A percentile compares a stretch with the other conserved stretches of the same genome.
These are phyloP conservation scores for Scolopax bukidnonensis DNA, from an alignment of 2,797 vertebrate genomes.

Conservation along the genomic window DNA sequence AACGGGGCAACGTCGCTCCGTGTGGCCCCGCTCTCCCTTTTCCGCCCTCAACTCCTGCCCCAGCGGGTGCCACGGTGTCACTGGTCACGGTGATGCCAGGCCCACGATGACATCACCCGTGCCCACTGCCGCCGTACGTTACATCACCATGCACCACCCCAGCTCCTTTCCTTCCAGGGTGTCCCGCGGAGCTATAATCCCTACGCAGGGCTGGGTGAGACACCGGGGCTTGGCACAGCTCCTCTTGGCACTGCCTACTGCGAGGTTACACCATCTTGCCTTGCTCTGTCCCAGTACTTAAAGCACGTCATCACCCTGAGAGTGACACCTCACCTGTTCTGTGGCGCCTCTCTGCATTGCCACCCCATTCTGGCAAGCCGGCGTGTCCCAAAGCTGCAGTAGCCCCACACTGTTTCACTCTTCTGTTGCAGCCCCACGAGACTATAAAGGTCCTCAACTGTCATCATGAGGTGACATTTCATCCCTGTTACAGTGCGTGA, in stretches of 20 bases:
- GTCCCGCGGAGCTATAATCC: no score
- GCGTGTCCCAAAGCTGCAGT: neutral
- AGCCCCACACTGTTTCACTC: neutral
- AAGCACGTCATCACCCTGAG: fast-evolving
- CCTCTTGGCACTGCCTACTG: no score
- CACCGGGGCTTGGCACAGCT: fast-evolving
- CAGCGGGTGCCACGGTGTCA: neutral
- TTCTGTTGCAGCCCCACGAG: neutral
- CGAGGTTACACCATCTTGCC: fast-evolving
- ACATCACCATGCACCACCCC: fast-evolving
- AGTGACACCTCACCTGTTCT: fast-evolving
- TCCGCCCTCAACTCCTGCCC: neutral
- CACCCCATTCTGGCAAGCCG: neutral
- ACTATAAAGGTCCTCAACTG: neutral
- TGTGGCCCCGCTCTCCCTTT: no score
- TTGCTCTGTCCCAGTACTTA: no score
- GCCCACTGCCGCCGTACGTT: fast-evolving
- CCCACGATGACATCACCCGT: fast-evolving
- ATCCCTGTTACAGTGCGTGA: neutral
- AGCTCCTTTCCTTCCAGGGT: fast-evolving
- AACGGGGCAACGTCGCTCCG: neutral
- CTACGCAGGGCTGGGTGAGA: fast-evolving
- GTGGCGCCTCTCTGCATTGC: neutral
- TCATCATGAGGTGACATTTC: neutral
- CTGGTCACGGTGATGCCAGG: neutral